These are phyloP conservation scores for Orius insidiosus DNA, from an alignment of 1,140 invertebrate genomes.

Conservation along the genomic window DNA sequence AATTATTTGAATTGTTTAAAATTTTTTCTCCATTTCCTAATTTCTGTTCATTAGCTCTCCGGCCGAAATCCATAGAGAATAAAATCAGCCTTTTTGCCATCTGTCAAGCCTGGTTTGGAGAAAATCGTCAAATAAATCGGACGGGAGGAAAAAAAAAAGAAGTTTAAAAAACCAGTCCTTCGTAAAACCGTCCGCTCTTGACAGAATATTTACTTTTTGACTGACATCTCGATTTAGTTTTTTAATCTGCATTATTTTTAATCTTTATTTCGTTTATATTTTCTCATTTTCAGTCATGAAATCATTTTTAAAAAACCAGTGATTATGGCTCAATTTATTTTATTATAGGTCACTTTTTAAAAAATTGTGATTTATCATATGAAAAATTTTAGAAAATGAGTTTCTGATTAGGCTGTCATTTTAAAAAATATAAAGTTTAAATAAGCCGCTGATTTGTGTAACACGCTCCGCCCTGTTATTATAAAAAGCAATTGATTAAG, in stretches of 20 bases:
- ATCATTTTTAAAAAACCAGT: not conserved
- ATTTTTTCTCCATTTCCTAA: too few species aligned
- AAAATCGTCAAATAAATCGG: constrained; percentile 1
- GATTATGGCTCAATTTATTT: too few species aligned
- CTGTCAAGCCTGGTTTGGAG: not conserved
- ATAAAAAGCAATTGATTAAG: too few species aligned
- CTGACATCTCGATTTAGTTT: not conserved
- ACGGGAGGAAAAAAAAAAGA: too few species aligned
- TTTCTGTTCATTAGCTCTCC: not conserved
- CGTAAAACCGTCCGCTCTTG: not conserved
- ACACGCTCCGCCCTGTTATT: too few species aligned
- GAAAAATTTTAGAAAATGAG: too few species aligned
- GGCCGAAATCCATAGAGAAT: constrained; percentile 1
- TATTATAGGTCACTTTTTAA: too few species aligned
- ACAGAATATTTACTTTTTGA: constrained; percentile 2
- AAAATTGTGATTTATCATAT: too few species aligned
- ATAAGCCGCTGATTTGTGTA: too few species aligned
- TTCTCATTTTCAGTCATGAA: not conserved
- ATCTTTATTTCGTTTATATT: not conserved
- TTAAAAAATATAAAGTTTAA: too few species aligned
- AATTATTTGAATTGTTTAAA: too few species aligned
- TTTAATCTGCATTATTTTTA: not conserved
- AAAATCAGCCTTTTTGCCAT: not conserved
- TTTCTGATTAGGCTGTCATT: too few species aligned
- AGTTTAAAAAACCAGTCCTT: not conserved